phyloP scores from a whole-genome alignment of 2,797 vertebrate species.

The Halcyon smyrnensis region DNA sequence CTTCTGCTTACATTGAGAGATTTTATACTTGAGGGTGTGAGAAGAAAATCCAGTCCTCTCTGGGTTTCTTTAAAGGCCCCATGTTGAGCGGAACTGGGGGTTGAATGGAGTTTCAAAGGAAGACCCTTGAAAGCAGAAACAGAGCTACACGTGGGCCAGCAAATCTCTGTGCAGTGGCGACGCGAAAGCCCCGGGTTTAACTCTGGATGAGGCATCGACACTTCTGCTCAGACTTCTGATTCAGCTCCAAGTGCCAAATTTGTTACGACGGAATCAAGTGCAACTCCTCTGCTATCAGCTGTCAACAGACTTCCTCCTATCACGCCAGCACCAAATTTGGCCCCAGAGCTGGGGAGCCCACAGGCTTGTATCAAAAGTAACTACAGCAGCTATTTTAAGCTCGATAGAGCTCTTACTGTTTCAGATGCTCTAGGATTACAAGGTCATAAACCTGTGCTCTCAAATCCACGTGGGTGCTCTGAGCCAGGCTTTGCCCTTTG shows the following conservation, averaged over 20 bases:
- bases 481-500: constrained; percentile 30
- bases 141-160: background rate
- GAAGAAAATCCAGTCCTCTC: background rate
- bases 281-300: constrained; percentile 26
- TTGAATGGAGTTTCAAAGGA: background rate
- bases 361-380: background rate
- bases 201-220: background rate
- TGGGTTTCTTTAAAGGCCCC: background rate
- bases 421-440: constrained; percentile 41
- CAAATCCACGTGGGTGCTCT: background rate
- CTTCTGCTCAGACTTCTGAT: background rate
- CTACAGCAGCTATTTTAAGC: constrained; percentile 49
- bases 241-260: background rate
- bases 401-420: background rate
- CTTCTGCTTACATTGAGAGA: background rate
- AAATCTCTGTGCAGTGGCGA: background rate
- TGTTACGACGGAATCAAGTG: constrained; percentile 29
- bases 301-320: constrained; percentile 42
- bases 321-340: constrained; percentile 32
- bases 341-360: background rate
- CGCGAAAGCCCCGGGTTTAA: background rate
- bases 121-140: background rate
- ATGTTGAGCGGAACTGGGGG: background rate
- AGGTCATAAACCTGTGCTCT: constrained; percentile 53
- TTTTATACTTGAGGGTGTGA: background rate